These are phyloP conservation scores for Grapholita molesta DNA, from an alignment of 1,140 invertebrate genomes.

Conservation along the genomic window DNA sequence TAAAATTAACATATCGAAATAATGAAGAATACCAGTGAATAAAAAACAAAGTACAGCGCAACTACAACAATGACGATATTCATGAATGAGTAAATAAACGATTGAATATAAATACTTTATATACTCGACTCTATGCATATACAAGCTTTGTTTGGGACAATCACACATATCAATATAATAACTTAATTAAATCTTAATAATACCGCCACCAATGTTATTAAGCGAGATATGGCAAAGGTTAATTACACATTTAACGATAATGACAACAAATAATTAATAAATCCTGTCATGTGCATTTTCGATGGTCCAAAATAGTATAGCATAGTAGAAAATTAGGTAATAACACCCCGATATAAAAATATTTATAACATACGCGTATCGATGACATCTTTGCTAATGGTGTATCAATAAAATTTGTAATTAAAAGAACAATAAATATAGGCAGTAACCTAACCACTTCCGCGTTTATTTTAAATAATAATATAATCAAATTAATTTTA, in stretches of 20 bases:
- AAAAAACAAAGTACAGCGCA: neutral
- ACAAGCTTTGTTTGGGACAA: constrained; percentile 43
- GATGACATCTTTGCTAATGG: no score
- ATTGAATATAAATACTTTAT: neutral
- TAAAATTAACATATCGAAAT: neutral
- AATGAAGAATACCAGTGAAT: neutral
- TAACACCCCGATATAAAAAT: neutral
- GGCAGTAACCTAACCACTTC: neutral
- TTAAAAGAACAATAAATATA: neutral
- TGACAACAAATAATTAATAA: constrained; percentile 32
- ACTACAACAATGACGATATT: neutral
- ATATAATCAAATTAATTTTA: neutral
- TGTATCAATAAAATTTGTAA: neutral
- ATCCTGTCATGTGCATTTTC: constrained; percentile 66
- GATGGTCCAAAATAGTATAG: constrained; percentile 50
- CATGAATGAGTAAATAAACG: constrained; percentile 4
- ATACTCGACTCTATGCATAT: constrained; percentile 54
- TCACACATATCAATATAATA: constrained; percentile 32
- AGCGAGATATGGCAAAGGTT: constrained; percentile 31
- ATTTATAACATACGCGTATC: neutral
- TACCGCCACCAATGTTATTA: constrained; percentile 68
- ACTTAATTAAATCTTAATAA: constrained; percentile 45
- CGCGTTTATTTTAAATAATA: neutral
- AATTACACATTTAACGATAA: constrained; percentile 11
- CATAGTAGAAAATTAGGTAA: constrained; percentile 19